Evolutionary conservation across 2,797 vertebrate species (phyloP), one percentile per base, ranked within the genome.

Genomic region (Picus viridis): DNA sequence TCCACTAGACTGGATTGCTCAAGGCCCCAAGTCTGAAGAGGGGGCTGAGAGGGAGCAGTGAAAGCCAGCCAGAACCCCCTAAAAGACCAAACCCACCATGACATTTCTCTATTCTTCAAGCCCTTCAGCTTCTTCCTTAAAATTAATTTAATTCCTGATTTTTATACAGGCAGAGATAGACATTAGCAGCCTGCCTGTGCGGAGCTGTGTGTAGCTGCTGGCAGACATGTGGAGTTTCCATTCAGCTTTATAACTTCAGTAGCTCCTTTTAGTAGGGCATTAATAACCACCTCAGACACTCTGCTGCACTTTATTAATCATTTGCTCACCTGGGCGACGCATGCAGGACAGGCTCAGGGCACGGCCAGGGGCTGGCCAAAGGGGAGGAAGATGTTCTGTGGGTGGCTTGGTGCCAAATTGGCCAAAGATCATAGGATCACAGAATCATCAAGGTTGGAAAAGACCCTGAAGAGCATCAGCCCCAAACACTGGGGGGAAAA

Each of bases 241-340:
- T 83, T 95, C 4, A 27, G 85, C 93, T 96, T 96, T 97, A 96
- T 94, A 97, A 96, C 91, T 96, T 96, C 95, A 96, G 95, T 94
- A 96, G 95, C 87, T 87, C 92, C 93, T 96, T 97, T 95, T 92
- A 96, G 95, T 87, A 88, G 95, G 77, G 90, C 82, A 96, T 96
- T 96, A 97, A 97, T 95, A 97, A 96, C 93, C 96, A 96, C 96
- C 94, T 97, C 93, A 93, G 95, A 95, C 95, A 95, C 94, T 83
- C 88, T 45, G 92, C 92, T 90, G 89, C 94, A 94, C 68, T 95
- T 95, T 92, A 96, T 96, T 95, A 96, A 96, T 95, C 95, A 92
- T 90, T 87, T 95, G 85, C 91, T 87, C 68, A 0, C 86, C 73
- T 10, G 6, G 47, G 57, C 70, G 75, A 62, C 92, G 85, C 6